Percentiles rank a stretch among this genome's conserved stretches.
phyloP scores from a whole-genome alignment of 2,888 invertebrate species.

The Xestobium rufovillosum region DNA sequence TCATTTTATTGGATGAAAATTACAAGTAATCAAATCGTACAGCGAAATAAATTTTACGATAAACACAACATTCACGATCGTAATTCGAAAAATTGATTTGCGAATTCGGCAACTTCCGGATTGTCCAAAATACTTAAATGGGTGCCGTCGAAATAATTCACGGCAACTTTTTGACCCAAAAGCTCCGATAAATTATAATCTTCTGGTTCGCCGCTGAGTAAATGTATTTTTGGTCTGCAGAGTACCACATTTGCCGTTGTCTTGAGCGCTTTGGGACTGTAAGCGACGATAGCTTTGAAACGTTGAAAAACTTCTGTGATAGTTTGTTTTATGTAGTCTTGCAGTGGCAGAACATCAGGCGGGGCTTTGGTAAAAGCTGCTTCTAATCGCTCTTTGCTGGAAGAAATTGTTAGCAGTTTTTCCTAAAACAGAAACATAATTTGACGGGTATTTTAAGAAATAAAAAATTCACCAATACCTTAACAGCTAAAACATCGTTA shows the following conservation, averaged over 20 bases:
- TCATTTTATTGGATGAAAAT: no score
- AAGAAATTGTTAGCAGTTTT: background rate
- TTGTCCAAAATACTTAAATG: constrained; percentile 60
- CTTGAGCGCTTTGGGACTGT: background rate
- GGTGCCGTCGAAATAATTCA: constrained; percentile 59
- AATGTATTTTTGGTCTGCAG: constrained; percentile 12
- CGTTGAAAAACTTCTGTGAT: background rate
- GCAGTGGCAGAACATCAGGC: background rate
- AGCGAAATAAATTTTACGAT: no score
- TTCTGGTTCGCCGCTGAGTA: constrained; percentile 48
- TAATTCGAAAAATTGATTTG: no score
- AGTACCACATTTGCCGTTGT: background rate
- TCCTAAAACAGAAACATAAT: constrained; percentile 1
- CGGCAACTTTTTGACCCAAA: constrained; percentile 48
- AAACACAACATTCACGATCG: no score
- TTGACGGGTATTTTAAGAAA: no score
- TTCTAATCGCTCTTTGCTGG: background rate
- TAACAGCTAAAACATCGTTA: background rate
- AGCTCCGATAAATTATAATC: constrained; percentile 57
- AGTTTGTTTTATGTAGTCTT: constrained; percentile 1
- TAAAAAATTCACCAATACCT: no score
- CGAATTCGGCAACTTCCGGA: constrained; percentile 51
- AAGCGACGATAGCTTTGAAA: background rate
- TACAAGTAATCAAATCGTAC: no score
- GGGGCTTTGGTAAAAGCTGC: background rate